Percentiles rank a stretch among this genome's conserved stretches.
phyloP scores from a whole-genome alignment of 2,113 vertebrate species.

The Morone chrysops region DNA sequence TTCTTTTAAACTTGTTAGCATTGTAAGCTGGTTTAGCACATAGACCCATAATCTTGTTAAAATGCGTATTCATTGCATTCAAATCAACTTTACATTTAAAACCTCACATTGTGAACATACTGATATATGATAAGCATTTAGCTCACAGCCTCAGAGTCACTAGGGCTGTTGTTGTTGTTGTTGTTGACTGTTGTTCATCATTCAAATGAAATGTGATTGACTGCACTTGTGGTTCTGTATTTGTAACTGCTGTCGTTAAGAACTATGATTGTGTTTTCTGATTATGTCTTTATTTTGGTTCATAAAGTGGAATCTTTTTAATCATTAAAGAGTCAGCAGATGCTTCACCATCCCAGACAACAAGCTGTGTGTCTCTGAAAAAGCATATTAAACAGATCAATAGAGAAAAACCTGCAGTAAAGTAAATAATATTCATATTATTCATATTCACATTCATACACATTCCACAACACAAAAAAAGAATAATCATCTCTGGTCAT shows the following conservation, averaged over 20 bases:
- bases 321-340: not conserved
- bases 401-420: constrained; percentile 59
- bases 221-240: not conserved
- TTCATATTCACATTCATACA: constrained; percentile 81
- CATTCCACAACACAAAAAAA: constrained; percentile 88
- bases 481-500: constrained; percentile 83
- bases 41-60: too few species aligned
- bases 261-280: not conserved
- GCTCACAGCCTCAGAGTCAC: too few species aligned
- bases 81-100: too few species aligned
- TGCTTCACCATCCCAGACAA: not conserved
- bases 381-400: constrained; percentile 29
- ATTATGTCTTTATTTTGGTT: not conserved
- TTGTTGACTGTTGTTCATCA: too few species aligned
- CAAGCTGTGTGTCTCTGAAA: not conserved
- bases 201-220: too few species aligned
- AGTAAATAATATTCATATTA: constrained; percentile 85
- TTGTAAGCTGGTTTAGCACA: too few species aligned
- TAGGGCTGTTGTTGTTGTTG: too few species aligned
- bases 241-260: too few species aligned
- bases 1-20: too few species aligned
- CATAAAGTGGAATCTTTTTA: not conserved
- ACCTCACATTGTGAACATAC: too few species aligned
- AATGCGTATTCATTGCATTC: too few species aligned
- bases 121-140: too few species aligned